Evolutionary conservation across 2,888 invertebrate genomes (phyloP).

Genomic region (Drosophila peninsularis): DNA sequence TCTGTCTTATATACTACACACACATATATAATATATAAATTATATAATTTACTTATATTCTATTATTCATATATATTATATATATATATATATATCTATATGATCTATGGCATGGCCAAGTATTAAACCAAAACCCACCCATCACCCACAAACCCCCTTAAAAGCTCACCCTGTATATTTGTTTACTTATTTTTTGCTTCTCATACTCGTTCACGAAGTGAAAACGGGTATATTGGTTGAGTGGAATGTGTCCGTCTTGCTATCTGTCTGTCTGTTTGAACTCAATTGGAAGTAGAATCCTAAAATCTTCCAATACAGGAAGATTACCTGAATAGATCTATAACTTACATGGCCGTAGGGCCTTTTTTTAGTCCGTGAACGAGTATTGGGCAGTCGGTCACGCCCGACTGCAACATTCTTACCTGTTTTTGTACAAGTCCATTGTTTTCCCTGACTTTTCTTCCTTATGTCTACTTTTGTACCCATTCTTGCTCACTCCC

Average conservation of each 20-base stretch:
- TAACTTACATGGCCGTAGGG: too few relatives aligned
- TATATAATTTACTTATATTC: slow-evolving; percentile 54
- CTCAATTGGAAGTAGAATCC: not conserved
- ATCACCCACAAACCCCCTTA: slow-evolving; percentile 41
- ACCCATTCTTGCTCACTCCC: slow-evolving; percentile 14
- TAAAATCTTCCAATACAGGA: not conserved
- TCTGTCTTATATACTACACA: slow-evolving; percentile 54
- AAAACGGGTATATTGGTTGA: not conserved
- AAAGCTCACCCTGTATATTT: slow-evolving; percentile 49
- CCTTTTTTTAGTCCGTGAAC: not conserved
- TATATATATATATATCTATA: slow-evolving; percentile 22
- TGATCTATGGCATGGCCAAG: slow-evolving; percentile 74
- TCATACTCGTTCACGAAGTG: not conserved
- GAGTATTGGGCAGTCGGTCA: not conserved
- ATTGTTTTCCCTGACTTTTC: slow-evolving; percentile 29
- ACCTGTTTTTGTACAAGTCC: slow-evolving; percentile 19
- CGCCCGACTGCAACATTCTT: not conserved
- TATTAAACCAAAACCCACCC: slow-evolving; percentile 38
- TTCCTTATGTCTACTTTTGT: slow-evolving; percentile 18
- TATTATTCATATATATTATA: slow-evolving; percentile 13
- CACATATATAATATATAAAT: slow-evolving; percentile 29
- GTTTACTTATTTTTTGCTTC: slow-evolving; percentile 10
- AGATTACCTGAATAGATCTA: too few relatives aligned
- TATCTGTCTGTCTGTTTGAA: not conserved
- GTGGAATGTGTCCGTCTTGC: too few relatives aligned